Evolutionary conservation across 2,113 vertebrate species (phyloP).

Genomic region (Carassius carassius): DNA sequence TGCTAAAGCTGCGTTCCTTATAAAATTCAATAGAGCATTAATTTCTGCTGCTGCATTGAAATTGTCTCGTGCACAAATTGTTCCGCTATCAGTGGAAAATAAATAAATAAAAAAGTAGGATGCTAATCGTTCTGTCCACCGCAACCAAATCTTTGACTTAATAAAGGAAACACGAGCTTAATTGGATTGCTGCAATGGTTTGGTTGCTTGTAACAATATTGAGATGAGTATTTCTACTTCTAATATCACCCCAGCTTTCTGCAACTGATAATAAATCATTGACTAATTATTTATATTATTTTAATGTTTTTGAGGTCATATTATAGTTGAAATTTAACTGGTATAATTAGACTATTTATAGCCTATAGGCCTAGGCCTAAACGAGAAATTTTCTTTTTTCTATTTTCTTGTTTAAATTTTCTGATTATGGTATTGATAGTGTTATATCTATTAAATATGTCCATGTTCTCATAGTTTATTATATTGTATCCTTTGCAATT

Average conservation of each 20-base stretch:
- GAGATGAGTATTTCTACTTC: background rate
- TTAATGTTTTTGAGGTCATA: too few species aligned
- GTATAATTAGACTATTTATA: background rate
- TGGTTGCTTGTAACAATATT: background rate
- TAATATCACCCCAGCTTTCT: background rate
- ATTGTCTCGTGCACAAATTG: background rate
- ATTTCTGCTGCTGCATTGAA: slow-evolving; percentile 19
- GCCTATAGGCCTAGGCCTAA: too few species aligned
- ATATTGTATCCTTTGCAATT: background rate
- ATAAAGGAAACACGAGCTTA: slow-evolving; percentile 12
- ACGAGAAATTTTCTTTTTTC: too few species aligned
- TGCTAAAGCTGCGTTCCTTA: slow-evolving; percentile 44
- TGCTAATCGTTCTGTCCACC: background rate
- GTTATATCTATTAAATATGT: background rate
- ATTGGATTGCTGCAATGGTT: background rate
- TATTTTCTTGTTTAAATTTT: background rate
- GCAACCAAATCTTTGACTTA: slow-evolving; percentile 4
- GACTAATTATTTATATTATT: too few species aligned
- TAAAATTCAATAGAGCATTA: slow-evolving; percentile 43
- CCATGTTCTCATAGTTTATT: too few species aligned
- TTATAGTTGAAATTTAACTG: background rate
- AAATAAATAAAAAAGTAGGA: background rate
- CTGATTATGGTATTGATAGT: background rate
- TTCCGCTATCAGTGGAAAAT: background rate
- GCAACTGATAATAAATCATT: too few species aligned